A percentile compares a stretch with the other conserved stretches of the same genome.
Conservation (phyloP, 2,888 invertebrate species). For the Tubiluchus corallicola region DNA sequence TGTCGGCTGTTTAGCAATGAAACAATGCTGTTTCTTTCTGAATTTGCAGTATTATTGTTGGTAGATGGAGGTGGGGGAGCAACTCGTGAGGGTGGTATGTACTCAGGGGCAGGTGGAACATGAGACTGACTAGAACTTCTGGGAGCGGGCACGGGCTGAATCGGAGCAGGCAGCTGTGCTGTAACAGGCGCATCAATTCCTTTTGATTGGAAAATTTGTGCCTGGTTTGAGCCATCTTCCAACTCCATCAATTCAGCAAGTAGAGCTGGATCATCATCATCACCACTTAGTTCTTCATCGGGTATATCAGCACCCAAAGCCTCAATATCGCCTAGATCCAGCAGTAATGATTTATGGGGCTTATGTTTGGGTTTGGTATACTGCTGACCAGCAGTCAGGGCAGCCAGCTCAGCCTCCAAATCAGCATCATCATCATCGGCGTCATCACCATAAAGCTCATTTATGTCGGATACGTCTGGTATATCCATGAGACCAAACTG, state of each 20-base stretch:
- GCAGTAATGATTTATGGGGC: no score
- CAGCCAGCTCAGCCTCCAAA: slow-evolving; percentile 10
- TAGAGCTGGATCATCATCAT: slow-evolving; percentile 9
- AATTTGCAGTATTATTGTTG: no score
- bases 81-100: no score
- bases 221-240: not conserved
- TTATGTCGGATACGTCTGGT: no score
- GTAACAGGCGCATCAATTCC: slow-evolving; percentile 6
- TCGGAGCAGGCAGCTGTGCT: not conserved
- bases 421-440: slow-evolving; percentile 11
- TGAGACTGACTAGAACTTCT: no score
- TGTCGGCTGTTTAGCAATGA: no score
- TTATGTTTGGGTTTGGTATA: slow-evolving; percentile 10
- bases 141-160: no score
- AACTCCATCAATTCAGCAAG: not conserved
- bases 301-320: slow-evolving; percentile 9
- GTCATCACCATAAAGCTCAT: slow-evolving; percentile 12
- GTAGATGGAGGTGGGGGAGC: no score
- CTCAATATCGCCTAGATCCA: slow-evolving; percentile 12
- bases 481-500: no score
- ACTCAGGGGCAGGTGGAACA: no score
- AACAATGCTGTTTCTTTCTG: no score
- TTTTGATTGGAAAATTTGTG: not conserved
- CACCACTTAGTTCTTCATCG: slow-evolving; percentile 10
- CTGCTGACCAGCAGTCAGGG: slow-evolving; percentile 7